Percentiles rank a stretch among this genome's conserved stretches.
phyloP scores from a whole-genome alignment of 2,797 vertebrate species.

The Danio choprae region DNA sequence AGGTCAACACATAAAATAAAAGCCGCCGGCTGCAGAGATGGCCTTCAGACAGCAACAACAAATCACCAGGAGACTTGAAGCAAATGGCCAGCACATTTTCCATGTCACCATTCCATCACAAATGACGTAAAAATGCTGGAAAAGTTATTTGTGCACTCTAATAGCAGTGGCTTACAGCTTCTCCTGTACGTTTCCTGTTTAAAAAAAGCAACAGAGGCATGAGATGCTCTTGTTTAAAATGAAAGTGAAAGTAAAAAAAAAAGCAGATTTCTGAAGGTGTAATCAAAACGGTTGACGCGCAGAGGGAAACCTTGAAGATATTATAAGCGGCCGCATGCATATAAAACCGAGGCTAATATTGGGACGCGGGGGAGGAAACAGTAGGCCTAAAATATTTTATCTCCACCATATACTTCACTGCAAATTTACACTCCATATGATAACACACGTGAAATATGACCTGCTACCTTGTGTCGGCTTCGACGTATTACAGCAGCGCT shows the following conservation, averaged over 20 bases:
- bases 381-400: conserved; percentile 78
- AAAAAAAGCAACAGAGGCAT: background rate
- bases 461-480: conserved; percentile 76
- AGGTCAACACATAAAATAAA: conserved; percentile 51
- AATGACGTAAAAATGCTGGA: background rate
- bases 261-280: conserved; percentile 6
- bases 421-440: conserved; percentile 80
- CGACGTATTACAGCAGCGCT: conserved; percentile 69
- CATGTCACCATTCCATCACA: conserved; percentile 47
- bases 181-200: background rate
- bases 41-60: conserved; percentile 44
- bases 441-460: conserved; percentile 84
- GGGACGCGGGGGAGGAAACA: conserved; percentile 60
- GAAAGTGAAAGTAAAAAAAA: background rate
- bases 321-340: background rate
- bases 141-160: conserved; percentile 12
- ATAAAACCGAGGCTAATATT: conserved; percentile 27
- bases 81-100: conserved; percentile 45
- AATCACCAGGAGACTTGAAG: conserved; percentile 32
- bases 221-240: background rate
- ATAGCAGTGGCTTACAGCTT: conserved; percentile 1
- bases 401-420: conserved; percentile 70
- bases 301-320: conserved; percentile 20
- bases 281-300: background rate
- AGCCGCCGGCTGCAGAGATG: conserved; percentile 31